A percentile compares a stretch with the other conserved stretches of the same genome.
These are phyloP conservation scores for Anneissia japonica DNA, from an alignment of 35 echinoderm and acorn worm genomes.

Conservation along the genomic window DNA sequence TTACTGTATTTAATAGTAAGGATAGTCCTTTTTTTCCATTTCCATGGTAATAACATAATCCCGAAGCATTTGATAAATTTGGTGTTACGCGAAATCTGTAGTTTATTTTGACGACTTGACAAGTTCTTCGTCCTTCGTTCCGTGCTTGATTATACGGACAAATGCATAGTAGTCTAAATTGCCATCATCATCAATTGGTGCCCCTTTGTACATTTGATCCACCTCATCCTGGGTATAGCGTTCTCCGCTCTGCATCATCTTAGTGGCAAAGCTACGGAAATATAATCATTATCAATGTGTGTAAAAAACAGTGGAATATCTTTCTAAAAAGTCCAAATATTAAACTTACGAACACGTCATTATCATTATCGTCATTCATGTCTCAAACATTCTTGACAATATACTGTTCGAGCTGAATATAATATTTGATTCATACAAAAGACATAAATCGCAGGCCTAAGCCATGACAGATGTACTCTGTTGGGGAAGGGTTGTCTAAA, in stretches of 20 bases:
- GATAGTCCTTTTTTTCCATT: background rate
- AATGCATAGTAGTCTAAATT: conserved; percentile 66
- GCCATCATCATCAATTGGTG: conserved; percentile 87
- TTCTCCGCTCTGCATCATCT: conserved; percentile 71
- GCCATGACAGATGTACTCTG: too few relatives aligned
- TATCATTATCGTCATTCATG: too few relatives aligned
- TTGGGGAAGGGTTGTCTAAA: too few relatives aligned
- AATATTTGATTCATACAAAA: too few relatives aligned
- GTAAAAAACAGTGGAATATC: too few relatives aligned
- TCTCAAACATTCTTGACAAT: too few relatives aligned
- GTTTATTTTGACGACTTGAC: conserved; percentile 33
- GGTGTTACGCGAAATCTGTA: background rate
- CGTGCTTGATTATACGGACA: conserved; percentile 87
- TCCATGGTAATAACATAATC: background rate
- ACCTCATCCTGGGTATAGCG: conserved; percentile 74
- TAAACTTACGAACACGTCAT: too few relatives aligned
- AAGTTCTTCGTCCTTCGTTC: conserved; percentile 91
- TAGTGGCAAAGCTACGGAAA: background rate
- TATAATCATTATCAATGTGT: too few relatives aligned
- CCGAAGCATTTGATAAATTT: background rate
- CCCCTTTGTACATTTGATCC: conserved; percentile 75
- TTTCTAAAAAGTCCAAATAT: too few relatives aligned
- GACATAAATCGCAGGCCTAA: too few relatives aligned
- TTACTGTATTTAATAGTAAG: background rate
- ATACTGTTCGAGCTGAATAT: too few relatives aligned